Evolutionary conservation across 1,140 invertebrate species (phyloP), one percentile per base, ranked within the genome.

Genomic region (Nasonia vitripennis): DNA sequence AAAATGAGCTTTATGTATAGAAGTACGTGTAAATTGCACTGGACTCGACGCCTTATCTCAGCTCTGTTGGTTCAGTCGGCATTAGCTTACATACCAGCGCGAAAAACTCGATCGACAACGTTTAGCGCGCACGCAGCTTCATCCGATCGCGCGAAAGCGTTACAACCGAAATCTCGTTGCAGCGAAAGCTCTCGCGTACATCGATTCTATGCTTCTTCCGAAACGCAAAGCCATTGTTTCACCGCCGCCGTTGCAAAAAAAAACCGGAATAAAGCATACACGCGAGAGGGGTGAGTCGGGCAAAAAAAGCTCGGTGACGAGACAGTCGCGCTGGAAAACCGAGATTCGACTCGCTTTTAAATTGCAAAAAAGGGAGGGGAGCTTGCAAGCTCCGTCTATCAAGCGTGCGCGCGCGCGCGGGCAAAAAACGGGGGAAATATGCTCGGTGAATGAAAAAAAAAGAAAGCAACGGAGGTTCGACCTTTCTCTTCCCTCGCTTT

Each of bases 301-400:
- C 12, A 70, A 70, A 23, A 68, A 70, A 70, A 27, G 67, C 27
- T 10, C 67, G 67, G 11, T 17, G 34, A n/a, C 55, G 20, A 62
- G 55, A 62, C 55, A 62, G 55, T 62, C 55, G 27, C 27, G 27
- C 20, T 17, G 20, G 17, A 62, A 62, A 74, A 74, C 12, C 73
- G 73, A 74, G 73, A 34, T 74, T 74, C 73, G 73, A 74, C 73
- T 74, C 73, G 73, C 73, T 74, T 74, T 74, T 74, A 74, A 74
- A 74, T 74, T 74, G 73, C 73, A 74, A 74, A 74, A 41, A 74
- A 74, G 37, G 37, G 20, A 5, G 17, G 17, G 17, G 27, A 62
- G 55, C 55, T 37, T 6, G 41, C 6, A 27, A 27, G 68, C n/a
- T 71, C 20, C 23, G 73, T 37, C 37, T 34, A 34, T 71, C 70